Conservation (phyloP, 2,888 invertebrate genomes). For the Eudasyphora cyanicolor region DNA sequence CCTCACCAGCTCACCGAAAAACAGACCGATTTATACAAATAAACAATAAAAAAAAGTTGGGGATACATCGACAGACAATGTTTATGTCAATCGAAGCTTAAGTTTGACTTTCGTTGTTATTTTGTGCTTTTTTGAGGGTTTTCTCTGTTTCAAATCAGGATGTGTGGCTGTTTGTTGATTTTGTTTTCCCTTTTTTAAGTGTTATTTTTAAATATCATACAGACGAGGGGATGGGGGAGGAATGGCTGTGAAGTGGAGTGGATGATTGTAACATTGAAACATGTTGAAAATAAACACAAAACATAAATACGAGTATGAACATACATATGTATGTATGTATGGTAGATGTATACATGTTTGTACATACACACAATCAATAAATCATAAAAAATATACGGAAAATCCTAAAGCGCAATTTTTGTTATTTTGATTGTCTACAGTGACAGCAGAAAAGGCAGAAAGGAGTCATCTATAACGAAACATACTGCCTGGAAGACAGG, state of each 20-base stretch:
- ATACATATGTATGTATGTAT: too few species aligned
- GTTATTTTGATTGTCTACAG: conserved; percentile 51
- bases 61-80: conserved; percentile 21
- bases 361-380: conserved; percentile 49
- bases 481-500: too few species aligned
- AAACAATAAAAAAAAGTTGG: conserved; percentile 20
- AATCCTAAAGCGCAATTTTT: conserved; percentile 51
- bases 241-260: too few species aligned
- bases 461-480: too few species aligned
- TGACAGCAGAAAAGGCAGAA: conserved; percentile 18
- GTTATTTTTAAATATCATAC: not conserved
- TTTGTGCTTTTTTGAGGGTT: too few species aligned
- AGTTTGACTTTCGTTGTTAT: not conserved
- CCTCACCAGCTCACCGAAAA: not conserved
- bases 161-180: not conserved
- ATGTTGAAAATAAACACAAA: too few species aligned
- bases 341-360: not conserved
- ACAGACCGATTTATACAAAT: conserved; percentile 1
- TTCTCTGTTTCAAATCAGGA: not conserved
- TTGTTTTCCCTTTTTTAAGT: not conserved
- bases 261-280: not conserved
- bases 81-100: conserved; percentile 22
- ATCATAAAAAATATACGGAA: conserved; percentile 50
- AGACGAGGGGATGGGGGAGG: too few species aligned
- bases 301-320: too few species aligned